Base-by-base conservation (phyloP, 2,888 invertebrate genomes). In the Pachycephus smyrnensis region DNA sequence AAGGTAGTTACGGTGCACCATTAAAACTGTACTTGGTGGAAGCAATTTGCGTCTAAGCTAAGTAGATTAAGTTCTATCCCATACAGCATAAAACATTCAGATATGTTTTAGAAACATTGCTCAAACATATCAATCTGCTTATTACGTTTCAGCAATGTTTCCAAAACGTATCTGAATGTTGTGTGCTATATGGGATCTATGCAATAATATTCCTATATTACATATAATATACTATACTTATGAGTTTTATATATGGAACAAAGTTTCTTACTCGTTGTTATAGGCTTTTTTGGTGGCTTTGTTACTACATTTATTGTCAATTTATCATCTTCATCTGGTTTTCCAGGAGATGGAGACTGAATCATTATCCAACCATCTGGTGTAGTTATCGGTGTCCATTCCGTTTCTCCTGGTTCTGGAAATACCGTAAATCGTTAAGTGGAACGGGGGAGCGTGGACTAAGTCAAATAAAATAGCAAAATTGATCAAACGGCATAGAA, bases 341-440 rank as follows among this genome's bases (percentile, higher is more conserved):
- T 35, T 37, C 76, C 79, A 74, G 76, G 76, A 68, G 73, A 80
- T 76, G 89, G 89, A 30, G 89, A 90, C 75, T 87, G 93, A 68
- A 94, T 90, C 76, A 95, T 90, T 12, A 95, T 93, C 95, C 95
- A 95, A 12, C 94, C 94, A 84, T 94, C 94, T 12, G 94, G 94
- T 11, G 94, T 94, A 2, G 94, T 95, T 75, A 94, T 93, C 9
- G 95, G 94, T 30, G 94, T 93, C 94, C 94, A 94, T 79, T 93
- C 93, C 31, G 87, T 86, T 71, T 87, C 87, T 23, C 87, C 85
- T 37, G 86, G 79, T 90, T 93, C 93, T 93, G 92, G 23, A 92
- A 92, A 82, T 23, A 55, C 55, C 9, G 55, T 55, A 55, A 55
- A 15, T 55, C 55, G 55, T 55, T 55, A 23, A 55, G 23, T 55